Percentiles rank a stretch among this genome's conserved stretches.
Conservation (phyloP, 2,113 vertebrate genomes). For the Chroicocephalus ridibundus region DNA sequence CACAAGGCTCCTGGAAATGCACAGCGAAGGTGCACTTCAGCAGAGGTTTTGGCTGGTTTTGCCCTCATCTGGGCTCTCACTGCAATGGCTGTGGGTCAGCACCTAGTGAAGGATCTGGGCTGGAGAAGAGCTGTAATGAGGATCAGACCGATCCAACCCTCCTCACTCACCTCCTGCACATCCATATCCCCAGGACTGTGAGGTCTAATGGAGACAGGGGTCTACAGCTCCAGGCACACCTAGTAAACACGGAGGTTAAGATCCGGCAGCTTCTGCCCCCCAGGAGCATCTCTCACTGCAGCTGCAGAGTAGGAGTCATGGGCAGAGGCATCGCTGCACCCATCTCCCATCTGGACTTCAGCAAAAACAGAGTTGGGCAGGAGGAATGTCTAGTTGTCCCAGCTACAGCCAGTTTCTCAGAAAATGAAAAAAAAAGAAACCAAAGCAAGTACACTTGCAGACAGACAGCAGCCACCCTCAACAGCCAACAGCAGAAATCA, state of each 20-base stretch:
- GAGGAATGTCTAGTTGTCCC: neutral
- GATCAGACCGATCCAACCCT: neutral
- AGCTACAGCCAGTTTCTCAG: neutral
- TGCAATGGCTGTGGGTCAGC: neutral
- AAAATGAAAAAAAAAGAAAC: neutral
- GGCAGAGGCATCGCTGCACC: neutral
- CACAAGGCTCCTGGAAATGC: neutral
- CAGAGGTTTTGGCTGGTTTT: neutral
- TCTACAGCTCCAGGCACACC: neutral
- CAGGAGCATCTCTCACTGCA: neutral
- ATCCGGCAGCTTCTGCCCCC: neutral
- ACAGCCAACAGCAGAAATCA: neutral
- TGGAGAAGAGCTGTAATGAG: neutral
- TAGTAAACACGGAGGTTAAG: neutral
- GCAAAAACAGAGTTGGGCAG: neutral
- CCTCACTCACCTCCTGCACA: neutral
- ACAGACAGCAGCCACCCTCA: neutral
- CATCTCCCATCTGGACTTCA: neutral
- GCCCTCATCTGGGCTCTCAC: neutral
- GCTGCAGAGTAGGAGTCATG: neutral
- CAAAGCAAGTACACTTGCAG: neutral
- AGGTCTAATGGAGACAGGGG: neutral
- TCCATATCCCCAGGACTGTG: neutral
- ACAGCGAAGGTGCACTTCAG: neutral
- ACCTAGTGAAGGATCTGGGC: neutral